Evolutionary conservation across 2,888 invertebrate genomes (phyloP), one percentile per base, ranked within the genome.

Genomic region (Galerucella pusilla): DNA sequence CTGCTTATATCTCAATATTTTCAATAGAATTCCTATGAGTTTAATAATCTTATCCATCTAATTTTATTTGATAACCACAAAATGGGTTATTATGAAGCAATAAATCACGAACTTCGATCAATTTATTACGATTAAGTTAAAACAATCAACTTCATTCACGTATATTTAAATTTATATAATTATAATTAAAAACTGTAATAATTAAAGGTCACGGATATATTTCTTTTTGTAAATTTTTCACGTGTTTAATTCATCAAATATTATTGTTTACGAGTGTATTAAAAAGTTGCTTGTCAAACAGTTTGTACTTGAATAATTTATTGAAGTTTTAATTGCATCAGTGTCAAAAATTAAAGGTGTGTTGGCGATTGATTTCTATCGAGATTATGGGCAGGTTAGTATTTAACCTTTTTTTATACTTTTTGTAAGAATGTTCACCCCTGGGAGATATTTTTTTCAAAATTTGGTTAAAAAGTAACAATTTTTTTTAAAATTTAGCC

Each of bases 221-320:
- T 61, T 35, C 14, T 35, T 61, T 25, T 61, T 35, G 61, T 61
- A 28, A 12, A 28, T 12, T n/a, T 25, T 28, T 28, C 16, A 61
- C 61, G 12, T 61, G 61, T 61, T 28, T 61, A 35, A 35, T 61
- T 25, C 12, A 61, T 61, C 28, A 25, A 61, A 35, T 61, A 28
- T 61, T 35, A 61, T 61, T 61, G 61, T 61, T 61, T 61, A 35
- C 35, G 35, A 35, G 35, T 20, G 20, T 6, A 61, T 28, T 10
- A 28, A 61, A 61, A 61, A 35, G 2, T 61, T 61, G 61, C 35
- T 61, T 61, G n/a, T 61, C 61, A n/a, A 12, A 61, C 61, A 61
- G 11, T 61, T 61, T 28, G 9, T 61, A 35, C 7, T 35, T 35
- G 35, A 61, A 35, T 61, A 61, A 61, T 61, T 59, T 57, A 57